phyloP scores from a whole-genome alignment of 2,113 vertebrate species.

The Oxygymnocypris stewartii region DNA sequence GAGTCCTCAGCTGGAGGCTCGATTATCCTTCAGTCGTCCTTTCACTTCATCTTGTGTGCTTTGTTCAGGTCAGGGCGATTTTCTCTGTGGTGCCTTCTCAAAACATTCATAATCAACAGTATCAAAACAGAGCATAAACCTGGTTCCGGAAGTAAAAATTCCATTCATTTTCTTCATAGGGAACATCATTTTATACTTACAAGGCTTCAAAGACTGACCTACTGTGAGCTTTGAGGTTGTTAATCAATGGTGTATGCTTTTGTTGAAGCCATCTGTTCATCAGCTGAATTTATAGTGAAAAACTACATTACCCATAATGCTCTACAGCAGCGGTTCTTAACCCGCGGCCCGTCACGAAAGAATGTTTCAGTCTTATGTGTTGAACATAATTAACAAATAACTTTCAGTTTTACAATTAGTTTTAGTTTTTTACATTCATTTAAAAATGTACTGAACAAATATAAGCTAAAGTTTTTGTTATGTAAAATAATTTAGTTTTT shows the following conservation, averaged over 20 bases:
- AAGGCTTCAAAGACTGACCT: not conserved
- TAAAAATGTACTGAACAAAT: no score
- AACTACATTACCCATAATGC: not conserved
- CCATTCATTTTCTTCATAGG: not conserved
- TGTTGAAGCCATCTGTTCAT: not conserved
- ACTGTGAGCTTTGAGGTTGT: not conserved
- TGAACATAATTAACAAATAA: no score
- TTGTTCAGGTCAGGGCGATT: not conserved
- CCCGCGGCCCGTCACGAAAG: no score
- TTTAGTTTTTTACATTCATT: no score
- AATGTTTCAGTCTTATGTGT: no score
- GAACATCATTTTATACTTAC: not conserved
- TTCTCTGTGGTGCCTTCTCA: not conserved
- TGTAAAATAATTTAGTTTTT: no score
- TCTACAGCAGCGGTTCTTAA: not conserved
- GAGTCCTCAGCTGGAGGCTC: slow-evolving; percentile 1
- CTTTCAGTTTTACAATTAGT: no score
- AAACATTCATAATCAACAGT: not conserved
- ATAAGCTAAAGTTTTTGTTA: no score
- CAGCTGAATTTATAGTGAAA: not conserved
- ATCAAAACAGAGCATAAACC: not conserved
- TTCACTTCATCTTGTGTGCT: not conserved
- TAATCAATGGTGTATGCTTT: not conserved
- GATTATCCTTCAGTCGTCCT: not conserved
- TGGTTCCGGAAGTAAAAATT: not conserved